Evolutionary conservation across 2,797 vertebrate genomes (phyloP).

Genomic region (Gymnodraco acuticeps): DNA sequence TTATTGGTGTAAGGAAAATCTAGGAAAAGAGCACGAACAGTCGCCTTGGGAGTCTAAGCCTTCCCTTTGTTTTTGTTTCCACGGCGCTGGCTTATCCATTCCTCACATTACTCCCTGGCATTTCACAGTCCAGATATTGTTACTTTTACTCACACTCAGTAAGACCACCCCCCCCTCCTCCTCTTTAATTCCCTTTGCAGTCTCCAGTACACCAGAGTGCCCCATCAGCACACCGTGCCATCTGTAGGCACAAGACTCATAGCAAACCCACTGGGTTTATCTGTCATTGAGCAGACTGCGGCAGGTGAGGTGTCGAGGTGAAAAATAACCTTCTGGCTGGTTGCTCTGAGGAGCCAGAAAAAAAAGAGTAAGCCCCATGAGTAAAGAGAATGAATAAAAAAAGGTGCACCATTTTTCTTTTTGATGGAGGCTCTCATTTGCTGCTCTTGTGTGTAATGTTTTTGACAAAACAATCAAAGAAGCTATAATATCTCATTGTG

Average conservation of each 20-base stretch:
- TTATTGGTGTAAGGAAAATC: slow-evolving; percentile 64
- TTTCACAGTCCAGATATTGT: slow-evolving; percentile 60
- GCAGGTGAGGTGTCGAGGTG: slow-evolving; percentile 67
- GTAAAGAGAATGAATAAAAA: slow-evolving; percentile 26
- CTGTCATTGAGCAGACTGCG: slow-evolving; percentile 57
- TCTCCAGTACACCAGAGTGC: slow-evolving; percentile 52
- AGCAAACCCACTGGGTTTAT: slow-evolving; percentile 58
- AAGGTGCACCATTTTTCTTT: slow-evolving; percentile 33
- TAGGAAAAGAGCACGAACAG: slow-evolving; percentile 60
- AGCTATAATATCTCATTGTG: slow-evolving; percentile 44
- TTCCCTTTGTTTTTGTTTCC: slow-evolving; percentile 74
- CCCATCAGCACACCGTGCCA: slow-evolving; percentile 70
- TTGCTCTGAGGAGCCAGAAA: slow-evolving; percentile 30
- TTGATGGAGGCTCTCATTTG: slow-evolving; percentile 33
- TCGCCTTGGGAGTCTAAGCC: slow-evolving; percentile 58
- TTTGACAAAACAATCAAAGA: slow-evolving; percentile 57
- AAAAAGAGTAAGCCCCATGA: slow-evolving; percentile 22
- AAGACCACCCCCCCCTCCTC: slow-evolving; percentile 13
- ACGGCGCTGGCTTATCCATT: slow-evolving; percentile 67
- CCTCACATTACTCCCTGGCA: slow-evolving; percentile 51
- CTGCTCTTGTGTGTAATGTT: slow-evolving; percentile 33
- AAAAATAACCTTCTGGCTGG: slow-evolving; percentile 69
- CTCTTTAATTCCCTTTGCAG: slow-evolving; percentile 32
- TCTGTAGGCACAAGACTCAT: slow-evolving; percentile 58
- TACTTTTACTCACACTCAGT: slow-evolving; percentile 58